Evolutionary conservation across 2,797 vertebrate genomes (phyloP).

Genomic region (Pseudochromis fuscus): DNA sequence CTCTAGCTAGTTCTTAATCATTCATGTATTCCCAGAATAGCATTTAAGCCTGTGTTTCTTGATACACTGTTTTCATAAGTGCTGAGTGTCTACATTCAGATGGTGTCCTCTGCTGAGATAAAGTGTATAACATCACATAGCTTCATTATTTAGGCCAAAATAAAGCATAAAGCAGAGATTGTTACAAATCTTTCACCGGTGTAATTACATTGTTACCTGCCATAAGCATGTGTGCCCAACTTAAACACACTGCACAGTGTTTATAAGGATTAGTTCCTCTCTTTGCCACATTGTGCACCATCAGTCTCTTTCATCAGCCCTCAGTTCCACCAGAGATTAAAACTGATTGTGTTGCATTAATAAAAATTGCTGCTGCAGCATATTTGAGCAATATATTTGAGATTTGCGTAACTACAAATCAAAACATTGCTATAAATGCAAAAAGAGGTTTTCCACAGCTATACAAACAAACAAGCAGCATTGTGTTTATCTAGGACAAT

Average conservation of each 20-base stretch:
- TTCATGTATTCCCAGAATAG: constrained; percentile 37
- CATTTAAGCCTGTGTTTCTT: constrained; percentile 20
- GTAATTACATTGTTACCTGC: constrained; percentile 30
- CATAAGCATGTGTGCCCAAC: constrained; percentile 10
- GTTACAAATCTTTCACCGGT: constrained; percentile 21
- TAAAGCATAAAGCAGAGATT: constrained; percentile 5
- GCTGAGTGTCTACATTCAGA: constrained; percentile 8
- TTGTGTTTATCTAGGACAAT: not conserved
- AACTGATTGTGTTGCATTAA: not conserved
- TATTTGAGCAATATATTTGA: not conserved
- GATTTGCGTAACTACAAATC: not conserved
- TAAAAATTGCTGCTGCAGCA: not conserved
- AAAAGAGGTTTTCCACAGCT: not conserved
- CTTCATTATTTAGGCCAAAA: constrained; percentile 4
- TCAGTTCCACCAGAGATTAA: not conserved
- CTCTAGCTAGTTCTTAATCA: constrained; percentile 36
- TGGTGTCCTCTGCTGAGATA: not conserved
- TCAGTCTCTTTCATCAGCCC: not conserved
- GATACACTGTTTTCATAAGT: constrained; percentile 15
- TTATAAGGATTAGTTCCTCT: not conserved
- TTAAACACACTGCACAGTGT: not conserved
- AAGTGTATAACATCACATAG: constrained; percentile 9
- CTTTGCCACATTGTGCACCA: not conserved
- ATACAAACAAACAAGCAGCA: no score
- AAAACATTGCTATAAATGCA: not conserved